A percentile compares a stretch with the other conserved stretches of the same genome.
These are phyloP conservation scores for Microchirus variegatus DNA, from an alignment of 2,797 vertebrate species.

Conservation along the genomic window DNA sequence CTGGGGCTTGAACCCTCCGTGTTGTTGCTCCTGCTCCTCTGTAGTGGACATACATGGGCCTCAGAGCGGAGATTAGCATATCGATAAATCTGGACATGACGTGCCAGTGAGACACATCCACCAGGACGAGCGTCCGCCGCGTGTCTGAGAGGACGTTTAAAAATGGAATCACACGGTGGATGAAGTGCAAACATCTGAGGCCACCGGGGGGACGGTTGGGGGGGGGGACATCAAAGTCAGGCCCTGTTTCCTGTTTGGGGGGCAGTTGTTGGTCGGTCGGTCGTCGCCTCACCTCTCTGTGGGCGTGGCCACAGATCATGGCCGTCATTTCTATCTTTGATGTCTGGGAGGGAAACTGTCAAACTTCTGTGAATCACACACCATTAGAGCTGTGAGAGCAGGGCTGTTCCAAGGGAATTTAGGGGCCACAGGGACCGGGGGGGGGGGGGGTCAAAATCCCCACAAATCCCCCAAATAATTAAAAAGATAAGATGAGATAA, in stretches of 20 bases:
- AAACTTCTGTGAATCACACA: no score
- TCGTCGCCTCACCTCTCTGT: background rate
- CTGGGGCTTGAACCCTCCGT: no score
- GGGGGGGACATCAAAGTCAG: conserved; percentile 57
- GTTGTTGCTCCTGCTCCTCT: no score
- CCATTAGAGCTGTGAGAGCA: no score
- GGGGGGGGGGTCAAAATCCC: no score
- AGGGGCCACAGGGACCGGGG: no score
- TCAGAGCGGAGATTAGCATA: background rate
- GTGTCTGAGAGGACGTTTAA: conserved; percentile 24
- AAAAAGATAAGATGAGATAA: no score
- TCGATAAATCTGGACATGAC: background rate
- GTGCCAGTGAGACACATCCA: conserved; percentile 15
- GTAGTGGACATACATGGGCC: background rate
- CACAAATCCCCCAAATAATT: no score
- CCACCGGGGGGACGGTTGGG: conserved; percentile 40
- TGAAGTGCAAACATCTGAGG: conserved; percentile 20
- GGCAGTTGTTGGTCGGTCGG: conserved; percentile 1
- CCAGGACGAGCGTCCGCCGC: background rate
- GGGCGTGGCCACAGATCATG: conserved; percentile 12
- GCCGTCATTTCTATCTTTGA: background rate
- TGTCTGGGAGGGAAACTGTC: no score
- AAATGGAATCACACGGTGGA: conserved; percentile 49
- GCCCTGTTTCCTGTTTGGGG: conserved; percentile 35
- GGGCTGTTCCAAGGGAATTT: no score